Evolutionary conservation across 2,888 invertebrate species (phyloP).

Genomic region (Amiota mariae): DNA sequence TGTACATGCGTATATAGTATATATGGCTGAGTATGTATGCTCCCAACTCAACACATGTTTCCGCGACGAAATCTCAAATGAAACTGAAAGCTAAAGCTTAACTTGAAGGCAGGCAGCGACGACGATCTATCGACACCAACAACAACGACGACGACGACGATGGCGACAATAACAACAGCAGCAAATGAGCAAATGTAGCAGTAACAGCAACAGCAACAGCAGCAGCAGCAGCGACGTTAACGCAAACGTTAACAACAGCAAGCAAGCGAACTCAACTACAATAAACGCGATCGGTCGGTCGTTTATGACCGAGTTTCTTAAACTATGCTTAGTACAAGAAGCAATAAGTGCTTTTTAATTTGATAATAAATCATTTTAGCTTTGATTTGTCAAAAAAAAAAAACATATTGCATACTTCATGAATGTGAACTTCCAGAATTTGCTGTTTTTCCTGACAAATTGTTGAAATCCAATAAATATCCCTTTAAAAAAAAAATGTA

Average conservation of each 20-base stretch:
- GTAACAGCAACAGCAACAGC: slow-evolving; percentile 2
- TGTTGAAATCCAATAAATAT: too few species aligned
- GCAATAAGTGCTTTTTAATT: too few species aligned
- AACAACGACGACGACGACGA: not conserved
- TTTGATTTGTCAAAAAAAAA: too few species aligned
- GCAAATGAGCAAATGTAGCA: not conserved
- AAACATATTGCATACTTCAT: too few species aligned
- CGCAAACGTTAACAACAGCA: not conserved
- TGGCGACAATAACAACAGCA: slow-evolving; percentile 3
- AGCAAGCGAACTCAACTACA: too few species aligned
- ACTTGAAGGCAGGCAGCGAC: slow-evolving; percentile 15
- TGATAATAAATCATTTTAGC: too few species aligned
- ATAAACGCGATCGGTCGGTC: too few species aligned
- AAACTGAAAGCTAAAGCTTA: slow-evolving; percentile 73
- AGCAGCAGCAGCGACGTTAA: not conserved
- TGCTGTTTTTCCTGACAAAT: too few species aligned
- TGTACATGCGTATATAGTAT: slow-evolving; percentile 5
- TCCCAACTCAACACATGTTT: slow-evolving; percentile 55
- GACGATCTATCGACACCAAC: slow-evolving; percentile 24
- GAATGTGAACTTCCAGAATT: too few species aligned
- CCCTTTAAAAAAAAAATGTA: too few species aligned
- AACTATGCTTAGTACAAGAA: too few species aligned
- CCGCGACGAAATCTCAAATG: slow-evolving; percentile 72
- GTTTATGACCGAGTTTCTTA: too few species aligned
- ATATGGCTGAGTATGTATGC: not conserved